phyloP scores from a whole-genome alignment of 2,888 invertebrate genomes.

The Parascotia fuliginaria region DNA sequence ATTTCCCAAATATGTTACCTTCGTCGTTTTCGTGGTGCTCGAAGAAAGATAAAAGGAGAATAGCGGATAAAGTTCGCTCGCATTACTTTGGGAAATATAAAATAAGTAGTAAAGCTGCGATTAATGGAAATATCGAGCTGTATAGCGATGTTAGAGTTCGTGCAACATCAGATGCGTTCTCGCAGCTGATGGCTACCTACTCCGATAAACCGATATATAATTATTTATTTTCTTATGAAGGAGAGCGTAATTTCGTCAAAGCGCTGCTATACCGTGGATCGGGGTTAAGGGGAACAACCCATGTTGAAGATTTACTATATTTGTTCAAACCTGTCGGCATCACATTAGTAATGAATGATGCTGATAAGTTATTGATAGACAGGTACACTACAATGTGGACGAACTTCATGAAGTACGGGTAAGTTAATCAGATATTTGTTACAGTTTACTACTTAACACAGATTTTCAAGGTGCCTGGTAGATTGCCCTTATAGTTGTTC shows the following conservation, averaged over 20 bases:
- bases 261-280: constrained; percentile 48
- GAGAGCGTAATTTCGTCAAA: constrained; percentile 68
- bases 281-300: constrained; percentile 58
- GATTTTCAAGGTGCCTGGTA: too few species aligned
- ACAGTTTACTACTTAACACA: neutral
- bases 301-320: constrained; percentile 77
- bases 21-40: constrained; percentile 71
- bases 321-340: constrained; percentile 71
- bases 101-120: constrained; percentile 48
- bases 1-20: constrained; percentile 67
- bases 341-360: constrained; percentile 45
- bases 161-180: constrained; percentile 60
- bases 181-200: constrained; percentile 55
- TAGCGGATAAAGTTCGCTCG: constrained; percentile 59
- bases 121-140: constrained; percentile 55
- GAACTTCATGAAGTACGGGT: constrained; percentile 71
- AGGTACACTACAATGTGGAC: constrained; percentile 67
- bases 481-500: too few species aligned
- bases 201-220: constrained; percentile 67
- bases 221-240: constrained; percentile 72
- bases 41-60: constrained; percentile 50
- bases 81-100: constrained; percentile 63
- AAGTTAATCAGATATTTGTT: constrained; percentile 16
- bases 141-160: constrained; percentile 74
- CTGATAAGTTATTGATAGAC: constrained; percentile 63